Percentiles rank a stretch among this genome's conserved stretches.
Conservation (phyloP, 2,113 vertebrate genomes). For the Psettodes erumei region DNA sequence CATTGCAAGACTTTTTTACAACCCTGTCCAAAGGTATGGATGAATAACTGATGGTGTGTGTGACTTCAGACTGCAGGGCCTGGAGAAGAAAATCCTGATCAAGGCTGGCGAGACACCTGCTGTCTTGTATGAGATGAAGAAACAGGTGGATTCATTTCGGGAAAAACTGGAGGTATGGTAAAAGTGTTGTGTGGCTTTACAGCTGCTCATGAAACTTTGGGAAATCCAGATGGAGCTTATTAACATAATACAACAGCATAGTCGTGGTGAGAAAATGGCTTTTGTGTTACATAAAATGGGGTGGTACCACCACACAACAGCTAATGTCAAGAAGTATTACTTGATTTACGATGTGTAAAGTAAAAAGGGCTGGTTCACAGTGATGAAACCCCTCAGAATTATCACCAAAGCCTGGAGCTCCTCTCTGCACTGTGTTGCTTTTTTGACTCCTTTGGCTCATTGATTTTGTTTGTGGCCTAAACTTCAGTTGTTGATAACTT, state of each 20-base stretch:
- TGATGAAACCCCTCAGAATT: too few species aligned
- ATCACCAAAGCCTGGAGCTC: too few species aligned
- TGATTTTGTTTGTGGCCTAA: too few species aligned
- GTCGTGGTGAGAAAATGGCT: background rate
- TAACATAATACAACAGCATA: background rate
- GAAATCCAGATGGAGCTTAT: too few species aligned
- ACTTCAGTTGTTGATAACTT: too few species aligned
- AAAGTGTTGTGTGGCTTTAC: background rate
- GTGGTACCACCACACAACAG: too few species aligned
- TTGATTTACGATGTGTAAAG: too few species aligned
- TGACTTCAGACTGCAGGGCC: conserved; percentile 76
- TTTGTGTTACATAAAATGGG: background rate
- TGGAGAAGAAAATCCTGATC: conserved; percentile 83
- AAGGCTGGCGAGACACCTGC: conserved; percentile 79
- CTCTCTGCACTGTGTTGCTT: too few species aligned
- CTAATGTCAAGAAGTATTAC: background rate
- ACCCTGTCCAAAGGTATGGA: background rate
- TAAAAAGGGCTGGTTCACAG: too few species aligned
- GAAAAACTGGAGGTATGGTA: conserved; percentile 83
- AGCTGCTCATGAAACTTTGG: background rate
- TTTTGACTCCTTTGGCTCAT: too few species aligned
- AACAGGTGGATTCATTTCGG: conserved; percentile 83
- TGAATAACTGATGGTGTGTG: background rate
- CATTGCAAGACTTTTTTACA: background rate
- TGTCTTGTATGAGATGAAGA: conserved; percentile 83